Base-by-base conservation (phyloP, 1,140 invertebrate genomes). In the Drosophila sechellia region DNA sequence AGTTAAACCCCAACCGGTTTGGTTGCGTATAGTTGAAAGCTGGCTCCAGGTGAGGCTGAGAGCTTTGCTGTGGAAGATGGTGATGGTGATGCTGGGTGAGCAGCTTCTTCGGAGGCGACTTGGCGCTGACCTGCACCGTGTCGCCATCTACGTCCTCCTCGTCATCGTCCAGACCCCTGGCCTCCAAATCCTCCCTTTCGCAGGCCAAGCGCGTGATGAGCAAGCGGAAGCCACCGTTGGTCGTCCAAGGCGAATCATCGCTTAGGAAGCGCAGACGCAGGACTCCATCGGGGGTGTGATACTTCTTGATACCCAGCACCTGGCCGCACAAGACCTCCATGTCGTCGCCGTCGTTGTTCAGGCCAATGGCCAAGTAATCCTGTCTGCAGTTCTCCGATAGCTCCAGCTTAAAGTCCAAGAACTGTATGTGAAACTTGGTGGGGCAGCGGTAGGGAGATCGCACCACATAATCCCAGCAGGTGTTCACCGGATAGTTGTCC, bases 371-470 rank as follows among this genome's bases (percentile, higher is more conserved):
- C 71, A 95, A 68, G 48, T 93, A 93, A 81, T 94, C 94, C 12
- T 92, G 87, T 6, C 72, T 76, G 84, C 94, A 95, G 61, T 93
- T 92, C 39, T 80, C 64, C 5, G 94, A 93, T 0, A 89, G 63
- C 63, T 92, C 86, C 25, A 95, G 60, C 61, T 93, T 77, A 48
- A 95, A 94, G 74, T 94, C 93, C 3, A 94, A 70, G 71, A 94
- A 94, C 58, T 94, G 93, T 13, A 95, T 81, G 61, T 93, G 92
- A 71, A 94, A 95, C 52, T 93, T 83, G 37, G 93, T 93, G 12
- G 93, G 92, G 53, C 94, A 95, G 4, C 78, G 71, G 42, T 90
- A 90, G 2, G 92, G 93, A 0, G 93, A 94, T 27, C 92, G 92
- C 12, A 95, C 81, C 4, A 92, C 83, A 73, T 93, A 94, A 54